These are phyloP conservation scores for Drosophila nigricruria DNA, from an alignment of 2,888 invertebrate genomes.

Conservation along the genomic window DNA sequence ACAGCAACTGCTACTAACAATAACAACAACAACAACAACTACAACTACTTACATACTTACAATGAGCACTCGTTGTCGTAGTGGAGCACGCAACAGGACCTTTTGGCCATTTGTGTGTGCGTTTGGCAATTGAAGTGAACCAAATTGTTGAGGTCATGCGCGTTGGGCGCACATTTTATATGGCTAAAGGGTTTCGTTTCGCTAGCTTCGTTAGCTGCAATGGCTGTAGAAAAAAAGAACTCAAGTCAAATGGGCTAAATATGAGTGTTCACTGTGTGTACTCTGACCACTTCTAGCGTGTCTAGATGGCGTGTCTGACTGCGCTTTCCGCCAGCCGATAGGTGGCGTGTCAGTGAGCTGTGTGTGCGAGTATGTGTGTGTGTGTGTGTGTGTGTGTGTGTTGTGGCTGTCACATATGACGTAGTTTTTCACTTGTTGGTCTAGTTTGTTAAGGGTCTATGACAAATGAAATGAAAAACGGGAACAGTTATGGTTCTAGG, in stretches of 20 bases:
- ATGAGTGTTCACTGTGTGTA: constrained; percentile 32
- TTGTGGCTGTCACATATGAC: constrained; percentile 19
- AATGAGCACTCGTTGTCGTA: constrained; percentile 35
- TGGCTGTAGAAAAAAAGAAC: not conserved
- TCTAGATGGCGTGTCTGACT: constrained; percentile 61
- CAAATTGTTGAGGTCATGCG: constrained; percentile 81
- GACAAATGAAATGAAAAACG: constrained; percentile 1
- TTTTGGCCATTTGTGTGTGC: constrained; percentile 55
- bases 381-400: constrained; percentile 9
- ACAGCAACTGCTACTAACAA: constrained; percentile 14
- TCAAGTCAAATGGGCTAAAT: constrained; percentile 45
- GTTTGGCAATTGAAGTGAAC: constrained; percentile 70
- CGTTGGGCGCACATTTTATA: constrained; percentile 72
- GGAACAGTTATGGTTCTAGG: not conserved
- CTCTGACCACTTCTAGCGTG: constrained; percentile 57
- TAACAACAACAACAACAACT: constrained; percentile 23
- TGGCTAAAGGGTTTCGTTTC: constrained; percentile 60
- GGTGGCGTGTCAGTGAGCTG: constrained; percentile 54
- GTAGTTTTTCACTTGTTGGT: constrained; percentile 52
- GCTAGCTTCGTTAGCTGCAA: constrained; percentile 26
- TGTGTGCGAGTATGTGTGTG: not conserved
- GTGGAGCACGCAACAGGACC: constrained; percentile 71
- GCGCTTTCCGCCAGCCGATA: constrained; percentile 59
- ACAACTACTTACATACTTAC: constrained; percentile 12
- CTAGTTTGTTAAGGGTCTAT: not conserved